These are phyloP conservation scores for Trissolcus basalis DNA, from an alignment of 1,140 invertebrate species.

Conservation along the genomic window DNA sequence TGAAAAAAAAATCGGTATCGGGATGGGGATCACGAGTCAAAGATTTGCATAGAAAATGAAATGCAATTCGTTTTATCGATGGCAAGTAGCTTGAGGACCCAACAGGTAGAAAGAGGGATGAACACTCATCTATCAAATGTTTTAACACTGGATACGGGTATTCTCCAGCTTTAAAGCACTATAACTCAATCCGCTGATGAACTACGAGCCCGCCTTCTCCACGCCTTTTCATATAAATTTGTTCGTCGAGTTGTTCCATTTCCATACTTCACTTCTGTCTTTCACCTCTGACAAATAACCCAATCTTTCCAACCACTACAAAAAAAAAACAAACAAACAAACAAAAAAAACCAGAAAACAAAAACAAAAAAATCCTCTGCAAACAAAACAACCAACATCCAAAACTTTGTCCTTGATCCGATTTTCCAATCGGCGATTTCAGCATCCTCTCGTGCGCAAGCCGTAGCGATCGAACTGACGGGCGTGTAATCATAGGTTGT, in stretches of 20 bases:
- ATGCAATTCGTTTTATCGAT: conserved; percentile 31
- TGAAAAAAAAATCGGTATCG: no score
- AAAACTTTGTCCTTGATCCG: background rate
- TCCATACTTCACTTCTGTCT: conserved; percentile 15
- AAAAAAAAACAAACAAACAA: background rate
- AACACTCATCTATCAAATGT: conserved; percentile 46
- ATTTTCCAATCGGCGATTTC: background rate
- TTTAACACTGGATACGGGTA: conserved; percentile 24
- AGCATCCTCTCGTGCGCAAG: background rate
- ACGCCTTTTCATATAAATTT: conserved; percentile 63
- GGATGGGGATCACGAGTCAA: no score
- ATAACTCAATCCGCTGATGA: conserved; percentile 64
- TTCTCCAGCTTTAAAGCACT: conserved; percentile 56
- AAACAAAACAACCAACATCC: no score
- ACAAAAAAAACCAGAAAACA: no score
- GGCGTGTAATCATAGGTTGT: conserved; percentile 50
- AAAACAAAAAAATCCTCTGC: no score
- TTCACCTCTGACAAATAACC: conserved; percentile 17
- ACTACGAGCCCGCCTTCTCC: conserved; percentile 62
- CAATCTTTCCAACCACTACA: background rate
- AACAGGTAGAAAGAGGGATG: conserved; percentile 47
- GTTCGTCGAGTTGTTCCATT: conserved; percentile 33
- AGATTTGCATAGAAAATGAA: no score
- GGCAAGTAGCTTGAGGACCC: conserved; percentile 47
- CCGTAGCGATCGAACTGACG: conserved; percentile 52